Evolutionary conservation across 92 coral and sea anemone species (phyloP).

Genomic region (Siderastrea radians): DNA sequence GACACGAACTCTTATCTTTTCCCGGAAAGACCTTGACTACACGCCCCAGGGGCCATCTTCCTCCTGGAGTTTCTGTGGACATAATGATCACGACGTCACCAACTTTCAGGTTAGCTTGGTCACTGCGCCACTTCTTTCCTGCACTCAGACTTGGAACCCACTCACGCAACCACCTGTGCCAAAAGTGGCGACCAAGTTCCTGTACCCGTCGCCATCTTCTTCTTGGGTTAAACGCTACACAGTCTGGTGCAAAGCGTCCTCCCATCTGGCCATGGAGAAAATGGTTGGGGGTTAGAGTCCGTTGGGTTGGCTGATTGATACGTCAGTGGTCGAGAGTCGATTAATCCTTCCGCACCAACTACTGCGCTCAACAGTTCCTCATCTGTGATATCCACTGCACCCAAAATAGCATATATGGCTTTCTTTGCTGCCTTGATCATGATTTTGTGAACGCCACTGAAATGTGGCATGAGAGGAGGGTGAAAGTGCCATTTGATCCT

Average conservation of each 20-base stretch:
- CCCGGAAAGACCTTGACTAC: constrained; percentile 23
- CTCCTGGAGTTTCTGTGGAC: constrained; percentile 38
- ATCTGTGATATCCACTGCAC: constrained; percentile 53
- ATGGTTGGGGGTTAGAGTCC: constrained; percentile 66
- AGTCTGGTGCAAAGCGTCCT: constrained; percentile 60
- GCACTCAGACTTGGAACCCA: constrained; percentile 45
- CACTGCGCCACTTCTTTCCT: constrained; percentile 26
- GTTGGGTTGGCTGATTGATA: constrained; percentile 60
- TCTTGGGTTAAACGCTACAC: constrained; percentile 52
- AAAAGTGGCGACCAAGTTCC: constrained; percentile 43
- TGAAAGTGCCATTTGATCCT: constrained; percentile 57
- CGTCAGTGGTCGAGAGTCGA: constrained; percentile 62
- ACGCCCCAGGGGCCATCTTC: constrained; percentile 52
- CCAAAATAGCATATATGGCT: constrained; percentile 45
- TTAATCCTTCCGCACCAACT: constrained; percentile 66
- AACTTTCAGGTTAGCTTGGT: constrained; percentile 27
- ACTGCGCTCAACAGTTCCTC: constrained; percentile 69
- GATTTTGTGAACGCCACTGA: constrained; percentile 43
- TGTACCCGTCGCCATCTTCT: constrained; percentile 52
- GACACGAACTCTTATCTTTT: constrained; percentile 33
- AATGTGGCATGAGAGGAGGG: constrained; percentile 38
- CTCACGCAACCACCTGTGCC: constrained; percentile 62
- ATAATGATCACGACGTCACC: constrained; percentile 28
- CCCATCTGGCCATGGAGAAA: constrained; percentile 75
- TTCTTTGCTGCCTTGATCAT: constrained; percentile 51